These are phyloP conservation scores for Meiosimyza decipiens DNA, from an alignment of 2,888 invertebrate genomes.

Conservation along the genomic window DNA sequence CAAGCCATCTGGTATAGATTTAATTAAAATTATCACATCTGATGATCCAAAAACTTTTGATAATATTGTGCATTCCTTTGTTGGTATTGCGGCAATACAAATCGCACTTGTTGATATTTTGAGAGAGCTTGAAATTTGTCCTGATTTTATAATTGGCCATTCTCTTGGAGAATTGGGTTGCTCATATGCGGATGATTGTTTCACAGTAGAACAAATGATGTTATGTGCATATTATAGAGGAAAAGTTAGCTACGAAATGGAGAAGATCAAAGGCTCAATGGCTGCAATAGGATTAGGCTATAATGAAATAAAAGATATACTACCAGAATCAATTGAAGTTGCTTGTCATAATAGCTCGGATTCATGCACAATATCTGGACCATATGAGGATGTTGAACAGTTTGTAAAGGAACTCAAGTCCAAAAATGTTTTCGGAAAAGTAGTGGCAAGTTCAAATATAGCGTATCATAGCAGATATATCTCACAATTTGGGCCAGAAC, in stretches of 20 bases:
- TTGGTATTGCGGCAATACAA: slow-evolving; percentile 78
- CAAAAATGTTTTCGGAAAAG: slow-evolving; percentile 82
- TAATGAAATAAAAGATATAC: slow-evolving; percentile 70
- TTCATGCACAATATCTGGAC: slow-evolving; percentile 92
- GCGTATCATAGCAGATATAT: slow-evolving; percentile 92
- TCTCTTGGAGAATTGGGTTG: slow-evolving; percentile 96
- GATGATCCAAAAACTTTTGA: slow-evolving; percentile 73
- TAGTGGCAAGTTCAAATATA: slow-evolving; percentile 87
- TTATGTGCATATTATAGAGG: slow-evolving; percentile 87
- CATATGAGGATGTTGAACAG: slow-evolving; percentile 73
- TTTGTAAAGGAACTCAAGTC: slow-evolving; percentile 76
- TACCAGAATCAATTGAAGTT: slow-evolving; percentile 82
- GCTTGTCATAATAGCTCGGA: slow-evolving; percentile 90
- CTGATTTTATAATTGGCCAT: slow-evolving; percentile 86
- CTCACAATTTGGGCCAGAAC: slow-evolving; percentile 73
- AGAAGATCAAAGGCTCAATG: slow-evolving; percentile 83
- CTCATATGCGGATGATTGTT: slow-evolving; percentile 93
- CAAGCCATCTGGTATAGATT: slow-evolving; percentile 72
- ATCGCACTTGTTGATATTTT: slow-evolving; percentile 76
- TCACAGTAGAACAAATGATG: slow-evolving; percentile 88
- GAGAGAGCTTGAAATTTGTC: slow-evolving; percentile 71
- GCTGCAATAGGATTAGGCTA: slow-evolving; percentile 83
- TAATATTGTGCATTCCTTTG: slow-evolving; percentile 77
- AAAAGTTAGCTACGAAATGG: slow-evolving; percentile 77
- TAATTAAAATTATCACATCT: slow-evolving; percentile 75